Base-by-base conservation (phyloP, 2,797 vertebrate species). In the Cheracebus regulus region DNA sequence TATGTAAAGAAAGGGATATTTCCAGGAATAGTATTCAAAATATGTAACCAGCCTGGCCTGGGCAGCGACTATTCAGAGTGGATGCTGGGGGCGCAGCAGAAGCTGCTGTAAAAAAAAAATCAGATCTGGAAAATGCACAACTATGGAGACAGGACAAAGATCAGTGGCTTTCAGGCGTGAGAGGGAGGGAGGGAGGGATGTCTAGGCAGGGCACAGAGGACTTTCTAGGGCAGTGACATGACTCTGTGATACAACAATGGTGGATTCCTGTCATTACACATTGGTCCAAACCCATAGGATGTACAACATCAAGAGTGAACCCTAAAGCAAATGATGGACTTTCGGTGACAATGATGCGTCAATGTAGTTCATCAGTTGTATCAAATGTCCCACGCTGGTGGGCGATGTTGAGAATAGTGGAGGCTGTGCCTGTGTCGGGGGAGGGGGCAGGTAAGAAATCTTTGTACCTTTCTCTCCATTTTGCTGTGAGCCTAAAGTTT, bases 41-140 rank as follows among this genome's bases (percentile, higher is more conserved):
- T 84, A 93, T 75, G n/a, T n/a, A 70, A 46, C 24, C 55, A 67
- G 52, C 12, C 41, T 30, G 75, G 83, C 20, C n/a, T 12, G 44
- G 82, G 67, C 55, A 50, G 12, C 3, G 2, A 19, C 44, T 15
- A 4, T 24, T 36, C 28, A 19, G 90, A 64, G 73, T 4, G 12
- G 36, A 19, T 0, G 0, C 55, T 39, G 39, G 22, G 5, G 1
- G 26, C 6, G 17, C 20, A n/a, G 36, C 30, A 0, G 5, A 50
- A 39, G 72, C 72, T 4, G 39, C 39, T 39, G 39, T 39, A 39
- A 39, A 39, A 39, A 87, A 28, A 70, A 79, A 75, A 8, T 4
- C 5, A 48, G 48, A 58, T 17, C 64, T 84, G 41, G 72, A 14
- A 95, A 75, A 91, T 46, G 55, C 44, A 39, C 41, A 57, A 22